Base-by-base conservation (phyloP, 2,113 vertebrate genomes). In the Desmodus rotundus region DNA sequence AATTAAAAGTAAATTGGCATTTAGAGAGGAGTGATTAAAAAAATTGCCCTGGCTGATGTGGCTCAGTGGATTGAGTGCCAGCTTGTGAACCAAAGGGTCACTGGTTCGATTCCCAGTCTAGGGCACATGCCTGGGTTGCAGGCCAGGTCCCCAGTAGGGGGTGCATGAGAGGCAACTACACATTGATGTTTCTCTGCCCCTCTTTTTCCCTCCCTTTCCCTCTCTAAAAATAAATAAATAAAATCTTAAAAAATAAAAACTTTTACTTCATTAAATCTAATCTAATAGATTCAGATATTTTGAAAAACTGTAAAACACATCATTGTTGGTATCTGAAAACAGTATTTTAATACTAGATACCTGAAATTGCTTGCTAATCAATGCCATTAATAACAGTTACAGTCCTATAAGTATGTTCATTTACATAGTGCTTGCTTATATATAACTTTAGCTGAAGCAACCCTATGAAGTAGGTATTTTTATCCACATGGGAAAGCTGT, bases 211-310 rank as follows among this genome's bases (percentile, higher is more conserved):
- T 58, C 20, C 20, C 54, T 22, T 8, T 56, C 54, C 54, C 54
- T 56, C 20, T 56, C 56, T 58, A 58, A 58, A 58, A 58, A 58
- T 58, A 24, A 58, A 58, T 24, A 31, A 31, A 61, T 28, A 61
- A 61, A 61, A 61, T 56, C 20, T 22, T 61, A 28, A 61, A 61
- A 61, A 61, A 26, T 28, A 61, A 28, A 74, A 36, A 36, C n/a
- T 33, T 63, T 84, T 72, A 65, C 7, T 87, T 84, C 1, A 20
- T 80, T 78, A 93, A 85, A 78, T 94, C 4, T 20, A 88, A 45
- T 45, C 31, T 82, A 31, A 45, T 81, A 95, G 15, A 58, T 95
- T 88, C 38, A 88, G 36, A 43, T 86, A 89, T 86, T 88, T 89
- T 95, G 36, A 65, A 77, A 96, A 95, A 38, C 9, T 89, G 5